These are phyloP conservation scores for Nyctibius grandis DNA, from an alignment of 2,797 vertebrate species.

Conservation along the genomic window DNA sequence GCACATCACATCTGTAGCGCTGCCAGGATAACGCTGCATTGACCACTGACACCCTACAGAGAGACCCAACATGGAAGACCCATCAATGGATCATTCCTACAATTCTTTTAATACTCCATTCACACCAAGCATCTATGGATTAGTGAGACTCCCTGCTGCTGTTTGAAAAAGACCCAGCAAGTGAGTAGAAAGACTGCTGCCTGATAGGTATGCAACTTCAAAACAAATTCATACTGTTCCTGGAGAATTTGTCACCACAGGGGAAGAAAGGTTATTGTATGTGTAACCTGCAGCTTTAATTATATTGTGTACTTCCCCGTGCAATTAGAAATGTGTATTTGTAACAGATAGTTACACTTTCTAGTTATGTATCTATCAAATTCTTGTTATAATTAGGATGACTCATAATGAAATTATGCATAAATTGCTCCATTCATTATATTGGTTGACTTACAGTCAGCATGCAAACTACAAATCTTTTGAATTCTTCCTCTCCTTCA, in stretches of 20 bases:
- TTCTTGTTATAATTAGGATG: constrained; percentile 67
- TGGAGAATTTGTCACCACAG: not conserved
- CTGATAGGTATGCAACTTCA: not conserved
- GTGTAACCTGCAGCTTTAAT: constrained; percentile 38
- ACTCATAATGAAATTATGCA: constrained; percentile 68
- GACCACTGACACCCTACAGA: not conserved
- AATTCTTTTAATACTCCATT: constrained; percentile 15
- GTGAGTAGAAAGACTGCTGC: not conserved
- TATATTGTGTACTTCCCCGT: not conserved
- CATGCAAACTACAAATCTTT: constrained; percentile 27
- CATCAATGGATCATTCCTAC: not conserved
- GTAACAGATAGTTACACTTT: constrained; percentile 65
- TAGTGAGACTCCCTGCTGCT: not conserved
- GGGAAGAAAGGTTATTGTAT: not conserved
- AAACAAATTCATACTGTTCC: not conserved
- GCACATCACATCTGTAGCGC: not conserved
- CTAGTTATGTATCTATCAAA: constrained; percentile 63
- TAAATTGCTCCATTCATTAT: constrained; percentile 62
- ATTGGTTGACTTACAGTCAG: constrained; percentile 12
- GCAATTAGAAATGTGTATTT: constrained; percentile 63
- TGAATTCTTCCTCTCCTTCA: not conserved
- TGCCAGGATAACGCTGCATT: not conserved
- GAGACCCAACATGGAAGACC: not conserved
- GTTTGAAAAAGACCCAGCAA: not conserved
- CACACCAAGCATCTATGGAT: constrained; percentile 13